Percentiles rank a stretch among this genome's conserved stretches.
These are phyloP conservation scores for Melitaea cinxia DNA, from an alignment of 1,140 invertebrate species.

Conservation along the genomic window DNA sequence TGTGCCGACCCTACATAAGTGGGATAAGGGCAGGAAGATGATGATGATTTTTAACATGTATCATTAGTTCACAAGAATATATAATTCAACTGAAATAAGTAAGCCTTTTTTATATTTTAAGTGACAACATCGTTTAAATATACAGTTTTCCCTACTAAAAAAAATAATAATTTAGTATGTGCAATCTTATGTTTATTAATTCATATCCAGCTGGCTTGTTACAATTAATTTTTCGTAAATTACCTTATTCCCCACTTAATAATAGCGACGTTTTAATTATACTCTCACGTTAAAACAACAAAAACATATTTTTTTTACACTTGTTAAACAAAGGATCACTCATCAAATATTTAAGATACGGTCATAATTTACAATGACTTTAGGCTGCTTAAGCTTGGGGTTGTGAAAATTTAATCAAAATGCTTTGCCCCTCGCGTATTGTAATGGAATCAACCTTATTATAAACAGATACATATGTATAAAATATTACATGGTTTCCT, in stretches of 20 bases:
- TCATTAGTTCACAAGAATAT: no score
- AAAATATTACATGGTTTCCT: background rate
- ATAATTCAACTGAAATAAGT: background rate
- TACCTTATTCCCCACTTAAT: background rate
- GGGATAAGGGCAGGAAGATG: no score
- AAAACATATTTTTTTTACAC: conserved; percentile 44
- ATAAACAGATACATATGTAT: conserved; percentile 11
- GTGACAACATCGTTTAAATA: no score
- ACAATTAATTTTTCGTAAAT: conserved; percentile 1
- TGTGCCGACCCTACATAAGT: no score
- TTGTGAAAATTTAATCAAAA: conserved; percentile 79
- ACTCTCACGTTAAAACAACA: conserved; percentile 8
- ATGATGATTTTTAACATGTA: no score
- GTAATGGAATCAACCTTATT: conserved; percentile 55
- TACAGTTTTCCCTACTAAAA: background rate
- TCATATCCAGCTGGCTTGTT: background rate
- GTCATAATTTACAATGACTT: conserved; percentile 69
- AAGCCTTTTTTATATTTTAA: no score
- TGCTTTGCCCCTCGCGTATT: conserved; percentile 60
- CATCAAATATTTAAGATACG: conserved; percentile 72
- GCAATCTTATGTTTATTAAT: background rate
- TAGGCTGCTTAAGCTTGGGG: conserved; percentile 62
- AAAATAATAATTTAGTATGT: background rate
- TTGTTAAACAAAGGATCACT: conserved; percentile 57
- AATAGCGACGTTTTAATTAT: background rate